These are phyloP conservation scores for Reticulitermes speratus DNA, from an alignment of 1,140 invertebrate species.

Conservation along the genomic window DNA sequence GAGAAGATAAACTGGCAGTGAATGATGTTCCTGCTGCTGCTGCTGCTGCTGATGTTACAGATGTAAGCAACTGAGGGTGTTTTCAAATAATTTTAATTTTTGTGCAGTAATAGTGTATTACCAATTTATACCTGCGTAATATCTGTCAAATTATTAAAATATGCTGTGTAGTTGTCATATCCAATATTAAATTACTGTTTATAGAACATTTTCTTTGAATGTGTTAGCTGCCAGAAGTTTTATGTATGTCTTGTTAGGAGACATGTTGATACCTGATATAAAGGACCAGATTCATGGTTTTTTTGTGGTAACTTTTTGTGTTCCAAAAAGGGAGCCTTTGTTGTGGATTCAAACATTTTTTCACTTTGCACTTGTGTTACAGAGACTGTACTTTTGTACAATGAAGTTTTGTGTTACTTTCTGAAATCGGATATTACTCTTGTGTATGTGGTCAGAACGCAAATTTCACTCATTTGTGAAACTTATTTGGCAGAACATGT, in stretches of 20 bases:
- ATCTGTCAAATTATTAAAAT: neutral
- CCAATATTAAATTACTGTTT: neutral
- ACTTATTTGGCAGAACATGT: neutral
- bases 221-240: neutral
- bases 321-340: neutral
- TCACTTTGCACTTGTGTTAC: neutral
- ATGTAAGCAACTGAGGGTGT: conserved; percentile 36
- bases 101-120: neutral
- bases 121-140: neutral
- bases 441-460: neutral
- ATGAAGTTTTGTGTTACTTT: neutral
- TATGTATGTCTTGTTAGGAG: neutral
- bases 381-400: neutral
- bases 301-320: neutral
- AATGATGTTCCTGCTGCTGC: conserved; percentile 38
- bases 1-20: conserved; percentile 37
- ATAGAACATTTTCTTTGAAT: neutral
- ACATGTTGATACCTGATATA: neutral
- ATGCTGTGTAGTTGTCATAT: neutral
- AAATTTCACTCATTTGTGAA: neutral
- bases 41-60: conserved; percentile 40
- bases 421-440: neutral
- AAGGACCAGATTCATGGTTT: neutral
- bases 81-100: neutral
- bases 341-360: neutral